A percentile compares a stretch with the other conserved stretches of the same genome.
Evolutionary conservation across 2,888 invertebrate species (phyloP).

Genomic region (Pegoplata infirma): DNA sequence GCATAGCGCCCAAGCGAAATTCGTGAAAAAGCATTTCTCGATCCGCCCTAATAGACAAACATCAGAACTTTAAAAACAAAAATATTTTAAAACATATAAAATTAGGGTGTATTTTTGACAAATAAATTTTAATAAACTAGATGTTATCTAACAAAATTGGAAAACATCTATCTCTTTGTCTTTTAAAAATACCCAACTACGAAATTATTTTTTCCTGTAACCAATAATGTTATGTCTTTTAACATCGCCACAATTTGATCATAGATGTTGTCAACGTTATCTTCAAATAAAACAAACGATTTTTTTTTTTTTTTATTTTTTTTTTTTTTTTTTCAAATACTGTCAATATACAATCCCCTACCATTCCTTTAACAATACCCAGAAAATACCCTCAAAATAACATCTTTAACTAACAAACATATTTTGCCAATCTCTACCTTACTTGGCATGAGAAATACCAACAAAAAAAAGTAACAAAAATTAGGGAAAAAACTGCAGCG

Average conservation of each 20-base stretch:
- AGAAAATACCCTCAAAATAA: conserved; percentile 51
- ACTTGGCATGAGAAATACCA: conserved; percentile 59
- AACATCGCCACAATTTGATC: conserved; percentile 40
- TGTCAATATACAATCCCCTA: conserved; percentile 62
- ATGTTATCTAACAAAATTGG: too few relatives aligned
- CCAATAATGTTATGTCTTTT: not conserved
- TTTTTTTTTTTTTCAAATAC: too few relatives aligned
- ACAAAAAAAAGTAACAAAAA: too few relatives aligned
- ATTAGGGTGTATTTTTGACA: too few relatives aligned
- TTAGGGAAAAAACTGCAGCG: conserved; percentile 61
- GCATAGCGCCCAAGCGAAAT: too few relatives aligned
- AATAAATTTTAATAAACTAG: too few relatives aligned
- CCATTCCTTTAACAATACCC: conserved; percentile 62
- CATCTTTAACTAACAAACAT: conserved; percentile 19
- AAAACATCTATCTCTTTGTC: not conserved
- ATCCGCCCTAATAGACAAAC: too few relatives aligned
- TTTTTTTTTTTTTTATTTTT: conserved; percentile 45
- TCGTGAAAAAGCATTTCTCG: too few relatives aligned
- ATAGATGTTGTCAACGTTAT: conserved; percentile 50
- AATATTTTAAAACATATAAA: too few relatives aligned
- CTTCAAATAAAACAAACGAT: conserved; percentile 39
- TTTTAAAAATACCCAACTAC: not conserved
- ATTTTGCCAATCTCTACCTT: conserved; percentile 39
- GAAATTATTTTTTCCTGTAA: conserved; percentile 24
- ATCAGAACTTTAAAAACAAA: too few relatives aligned